Evolutionary conservation across 2,888 invertebrate genomes (phyloP), one percentile per base, ranked within the genome.

Genomic region (Melinopterus prodromus): DNA sequence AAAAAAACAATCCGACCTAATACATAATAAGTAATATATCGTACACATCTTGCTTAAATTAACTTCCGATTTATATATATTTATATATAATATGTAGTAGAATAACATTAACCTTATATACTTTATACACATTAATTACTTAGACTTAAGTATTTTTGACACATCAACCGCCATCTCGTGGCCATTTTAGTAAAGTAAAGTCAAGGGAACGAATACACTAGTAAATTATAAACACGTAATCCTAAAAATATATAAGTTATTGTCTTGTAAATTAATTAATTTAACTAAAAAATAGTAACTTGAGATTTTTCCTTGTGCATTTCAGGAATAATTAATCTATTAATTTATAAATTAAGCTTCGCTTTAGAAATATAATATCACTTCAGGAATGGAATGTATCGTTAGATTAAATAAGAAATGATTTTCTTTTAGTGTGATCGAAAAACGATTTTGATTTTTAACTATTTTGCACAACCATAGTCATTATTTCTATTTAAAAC

Each of bases 1-100:
- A 53, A 53, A 53, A 38, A 53, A 53, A 53, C 7, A 53, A 53
- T 9, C 53, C 53, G 53, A 53, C 9, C 53, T 53, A 53, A 6
- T 53, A 53, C 53, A 53, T 53, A 53, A 53, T 53, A 53, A 53
- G 7, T 53, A 53, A 53, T 53, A 53, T 53, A 53, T 53, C 53
- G 53, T 53, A 53, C 53, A 53, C 53, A 53, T 53, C 12, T 53
- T 53, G 53, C 53, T 53, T 53, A 53, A 53, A 9, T 7, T 53
- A 9, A 9, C 53, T 53, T 53, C 53, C 53, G 26, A 53, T 53
- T 53, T 53, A 53, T 53, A 53, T 53, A 53, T 53, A 53, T 53
- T 53, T 53, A 53, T 53, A 53, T 53, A 53, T 53, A 53, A 53
- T 53, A 53, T 53, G 53, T 53, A 53, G 53, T 53, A 53, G 53